Evolutionary conservation across 64 coral and sea anemone species (phyloP), one percentile per base, ranked within the genome.

Genomic region (Stylophora pistillata): DNA sequence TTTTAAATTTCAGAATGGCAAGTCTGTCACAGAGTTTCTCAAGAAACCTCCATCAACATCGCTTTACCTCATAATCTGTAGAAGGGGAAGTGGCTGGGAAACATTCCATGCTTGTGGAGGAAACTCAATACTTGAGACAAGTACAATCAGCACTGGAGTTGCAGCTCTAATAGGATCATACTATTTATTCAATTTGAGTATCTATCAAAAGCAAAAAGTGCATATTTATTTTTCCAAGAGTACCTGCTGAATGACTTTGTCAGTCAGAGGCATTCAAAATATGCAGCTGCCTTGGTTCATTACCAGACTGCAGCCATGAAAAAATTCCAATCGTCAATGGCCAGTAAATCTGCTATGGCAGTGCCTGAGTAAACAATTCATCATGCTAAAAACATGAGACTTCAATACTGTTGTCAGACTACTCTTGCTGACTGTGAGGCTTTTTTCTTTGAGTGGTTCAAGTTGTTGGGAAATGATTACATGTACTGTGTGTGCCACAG

Each of bases 301-400:
- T 59, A 80, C 17, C 77, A 80, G 28, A 80, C 77, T 80, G 75
- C 75, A 6, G 75, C 54, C 47, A 78, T 78, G 75, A 55, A 78
- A 56, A 56, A 78, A 17, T 78, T 20, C 7, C 0, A 11, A 4
- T 74, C 72, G 33, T 9, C 72, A 74, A 74, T 74, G 29, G 72
- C 72, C 72, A 74, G 72, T 74, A 74, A 74, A 1, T 74, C 72
- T 74, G 72, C 72, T 5, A 74, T 37, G 72, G 10, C 72, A 74
- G 72, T 74, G 72, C 72, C 72, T 74, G 10, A 11, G 10, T 74
- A 29, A 11, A 74, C 72, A 74, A 1, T 1, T 74, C 29, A 74
- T 74, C 72, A 74, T 74, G 72, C 72, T 74, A 74, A 74, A 32
- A 74, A 74, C 72, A 74, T 74, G 72, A 74, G 72, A 74, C 72